Evolutionary conservation across 2,888 invertebrate genomes (phyloP).

Genomic region (Lepeophtheirus nordmannii): DNA sequence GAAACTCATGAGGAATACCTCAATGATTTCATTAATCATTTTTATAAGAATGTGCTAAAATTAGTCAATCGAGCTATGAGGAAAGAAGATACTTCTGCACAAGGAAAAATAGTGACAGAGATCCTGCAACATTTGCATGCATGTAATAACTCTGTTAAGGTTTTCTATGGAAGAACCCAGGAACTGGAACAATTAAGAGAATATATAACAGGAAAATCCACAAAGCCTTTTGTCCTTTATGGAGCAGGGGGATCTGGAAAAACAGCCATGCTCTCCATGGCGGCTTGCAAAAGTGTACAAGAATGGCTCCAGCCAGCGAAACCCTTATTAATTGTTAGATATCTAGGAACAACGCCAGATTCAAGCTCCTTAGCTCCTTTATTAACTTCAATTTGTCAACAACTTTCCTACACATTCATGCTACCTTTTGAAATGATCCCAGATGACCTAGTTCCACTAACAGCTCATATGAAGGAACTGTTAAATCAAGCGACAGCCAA

Average conservation of each 20-base stretch:
- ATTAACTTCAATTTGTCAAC: conserved; percentile 23
- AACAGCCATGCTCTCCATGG: conserved; percentile 82
- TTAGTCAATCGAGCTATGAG: conserved; percentile 55
- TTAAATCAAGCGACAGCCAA: conserved; percentile 61
- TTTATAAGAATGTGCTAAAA: conserved; percentile 78
- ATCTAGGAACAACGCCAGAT: conserved; percentile 91
- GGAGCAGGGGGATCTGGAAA: conserved; percentile 97
- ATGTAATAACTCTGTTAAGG: conserved; percentile 61
- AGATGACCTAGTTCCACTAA: conserved; percentile 84
- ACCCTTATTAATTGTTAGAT: conserved; percentile 74
- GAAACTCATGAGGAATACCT: conserved; percentile 87
- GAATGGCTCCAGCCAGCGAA: conserved; percentile 38
- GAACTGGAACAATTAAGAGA: conserved; percentile 60
- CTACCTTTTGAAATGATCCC: conserved; percentile 51
- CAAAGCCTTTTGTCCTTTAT: conserved; percentile 75
- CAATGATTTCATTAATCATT: conserved; percentile 81
- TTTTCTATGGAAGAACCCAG: conserved; percentile 82
- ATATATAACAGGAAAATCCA: conserved; percentile 57
- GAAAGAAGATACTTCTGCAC: conserved; percentile 82
- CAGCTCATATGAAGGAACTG: conserved; percentile 87
- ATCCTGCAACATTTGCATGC: conserved; percentile 82
- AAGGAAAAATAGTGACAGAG: conserved; percentile 82
- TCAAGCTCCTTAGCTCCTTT: conserved; percentile 60
- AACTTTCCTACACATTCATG: conserved; percentile 24
- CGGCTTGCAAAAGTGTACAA: conserved; percentile 45